Evolutionary conservation across 2,797 vertebrate genomes (phyloP), one percentile per base, ranked within the genome.

Genomic region (Ptychobarbus kaznakovi): DNA sequence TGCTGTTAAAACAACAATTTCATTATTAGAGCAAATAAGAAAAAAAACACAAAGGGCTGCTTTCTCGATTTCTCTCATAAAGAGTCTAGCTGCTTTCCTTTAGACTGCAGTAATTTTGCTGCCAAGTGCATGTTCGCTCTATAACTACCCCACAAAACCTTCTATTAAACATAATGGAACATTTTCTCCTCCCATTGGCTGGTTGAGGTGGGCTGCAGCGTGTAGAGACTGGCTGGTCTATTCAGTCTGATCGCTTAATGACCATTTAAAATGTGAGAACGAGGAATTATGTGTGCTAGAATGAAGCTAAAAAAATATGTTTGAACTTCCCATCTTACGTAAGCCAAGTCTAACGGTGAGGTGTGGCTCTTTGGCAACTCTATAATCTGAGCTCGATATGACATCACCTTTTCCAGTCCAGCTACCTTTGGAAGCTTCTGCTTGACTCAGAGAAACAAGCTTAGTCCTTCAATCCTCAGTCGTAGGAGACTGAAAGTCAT

Each of bases 131-230:
- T 42, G 72, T 77, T 63, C 35, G 7, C 51, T 49, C 46, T 42
- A 51, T 72, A 74, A 35, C 42, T 28, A 72, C 53, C 11, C 70
- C 40, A 85, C 66, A 73, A 74, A 85, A 53, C 76, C 69, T 38
- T 65, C 25, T 74, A 80, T 80, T 65, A 86, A 32, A 81, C 72
- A 82, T 77, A 86, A 86, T 82, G 49, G 85, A 49, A 68, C 35
- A 46, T 69, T 82, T 35, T 65, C 79, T 68, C 44, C 63, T 76
- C n/a, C 66, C 81, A 51, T 65, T 80, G 76, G 76, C 15, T 72
- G 75, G 10, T 63, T 44, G 76, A 10, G 15, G 56, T 75, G 56
- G 56, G 70, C 38, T 80, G 3, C 53, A 87, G 70, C 35, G 20
- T 77, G 22, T 22, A 6, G 61, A 68, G 0, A 78, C 40, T 84